phyloP scores from a whole-genome alignment of 2,113 vertebrate species.

The Hypanus sabinus region DNA sequence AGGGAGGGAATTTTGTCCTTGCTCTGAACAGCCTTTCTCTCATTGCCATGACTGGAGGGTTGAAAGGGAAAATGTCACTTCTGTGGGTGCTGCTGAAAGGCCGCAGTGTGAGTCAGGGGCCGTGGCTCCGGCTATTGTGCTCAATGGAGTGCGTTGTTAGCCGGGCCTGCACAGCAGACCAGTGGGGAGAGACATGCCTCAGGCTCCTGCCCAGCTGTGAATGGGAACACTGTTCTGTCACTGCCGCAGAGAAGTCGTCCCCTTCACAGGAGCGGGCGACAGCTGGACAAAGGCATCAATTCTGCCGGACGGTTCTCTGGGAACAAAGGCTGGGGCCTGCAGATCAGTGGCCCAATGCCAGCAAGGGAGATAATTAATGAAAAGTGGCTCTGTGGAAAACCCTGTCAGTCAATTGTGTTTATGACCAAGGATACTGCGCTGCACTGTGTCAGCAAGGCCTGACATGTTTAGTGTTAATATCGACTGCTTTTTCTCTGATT shows the following conservation, averaged over 20 bases:
- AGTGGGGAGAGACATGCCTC: conserved; percentile 23
- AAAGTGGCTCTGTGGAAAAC: neutral
- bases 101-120: conserved; percentile 38
- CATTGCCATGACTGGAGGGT: neutral
- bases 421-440: neutral
- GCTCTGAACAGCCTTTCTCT: conserved; percentile 6
- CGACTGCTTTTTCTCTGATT: neutral
- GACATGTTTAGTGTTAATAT: neutral
- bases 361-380: neutral
- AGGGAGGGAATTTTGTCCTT: neutral
- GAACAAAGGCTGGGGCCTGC: neutral
- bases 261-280: neutral
- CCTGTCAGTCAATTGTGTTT: neutral
- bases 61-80: rapidly evolving
- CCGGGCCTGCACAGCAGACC: conserved; percentile 30
- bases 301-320: neutral
- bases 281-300: neutral
- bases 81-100: rapidly evolving
- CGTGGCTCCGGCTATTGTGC: neutral
- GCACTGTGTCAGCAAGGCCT: neutral
- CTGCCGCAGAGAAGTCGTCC: conserved; percentile 21
- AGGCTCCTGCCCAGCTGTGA: conserved; percentile 31
- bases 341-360: neutral
- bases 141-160: conserved; percentile 41
- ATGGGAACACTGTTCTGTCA: conserved; percentile 40